Evolutionary conservation across 2,888 invertebrate genomes (phyloP), one percentile per base, ranked within the genome.

Genomic region (Phortica magna): DNA sequence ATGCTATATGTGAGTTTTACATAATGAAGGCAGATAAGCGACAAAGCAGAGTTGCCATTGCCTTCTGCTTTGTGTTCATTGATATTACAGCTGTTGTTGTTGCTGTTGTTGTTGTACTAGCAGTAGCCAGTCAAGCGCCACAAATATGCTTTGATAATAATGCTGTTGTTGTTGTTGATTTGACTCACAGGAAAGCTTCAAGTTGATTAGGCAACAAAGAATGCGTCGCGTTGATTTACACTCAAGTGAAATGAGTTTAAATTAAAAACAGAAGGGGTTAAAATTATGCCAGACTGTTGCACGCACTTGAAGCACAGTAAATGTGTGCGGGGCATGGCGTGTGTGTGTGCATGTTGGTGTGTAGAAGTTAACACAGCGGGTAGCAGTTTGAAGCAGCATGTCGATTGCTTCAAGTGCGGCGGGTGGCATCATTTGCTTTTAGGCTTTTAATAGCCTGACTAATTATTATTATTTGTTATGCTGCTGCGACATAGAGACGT

Each of bases 381-480:
- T 39, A 57, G 73, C 43, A 43, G 43, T n/a, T 68, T 59, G 7
- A 68, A 17, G 9, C 48, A 39, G 10, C 7, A 48, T 14, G 48
- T 48, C 48, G 48, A 12, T 48, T 48, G 48, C 48, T 48, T 9
- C 48, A 14, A 48, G 48, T 48, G 48, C 68, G 7, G 68, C 42
- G 68, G 68, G 42, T 43, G 68, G 68, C 22, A 43, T 39, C 7
- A 43, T 43, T 68, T 68, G 68, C 68, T 43, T 68, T 43, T 68
- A 68, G 68, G 43, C 68, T 68, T 68, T 68, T 43, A 68, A 68
- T 68, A 68, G 48, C 19, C 48, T 43, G 41, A 68, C 68, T 68
- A 68, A 68, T 68, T 68, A 68, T 68, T 68, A 68, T 68, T 67
- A 19, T 68, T 65, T 65, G 65, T 65, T 4, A 31, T 68, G 39